Conservation (phyloP, 64 coral and sea anemone species). For the Exaiptasia diaphana region DNA sequence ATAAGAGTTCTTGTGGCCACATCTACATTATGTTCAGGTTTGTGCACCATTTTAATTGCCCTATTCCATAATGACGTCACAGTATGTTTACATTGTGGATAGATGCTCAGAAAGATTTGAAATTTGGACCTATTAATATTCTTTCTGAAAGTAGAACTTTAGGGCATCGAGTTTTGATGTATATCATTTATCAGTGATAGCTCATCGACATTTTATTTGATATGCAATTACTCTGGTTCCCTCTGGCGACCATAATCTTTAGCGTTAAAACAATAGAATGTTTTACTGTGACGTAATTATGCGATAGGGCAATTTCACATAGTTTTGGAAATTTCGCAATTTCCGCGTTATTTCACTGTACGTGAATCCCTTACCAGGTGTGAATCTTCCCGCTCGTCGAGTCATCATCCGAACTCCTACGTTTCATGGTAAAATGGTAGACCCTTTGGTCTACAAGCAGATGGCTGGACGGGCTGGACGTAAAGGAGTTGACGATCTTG, state of each 20-base stretch:
- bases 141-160: too few species aligned
- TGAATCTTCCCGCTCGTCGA: conserved; percentile 91
- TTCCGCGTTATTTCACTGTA: conserved; percentile 5
- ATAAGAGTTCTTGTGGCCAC: conserved; percentile 43
- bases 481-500: conserved; percentile 88
- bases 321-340: too few species aligned
- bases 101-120: too few species aligned
- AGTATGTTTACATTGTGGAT: too few species aligned
- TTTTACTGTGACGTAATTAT: neutral
- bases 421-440: conserved; percentile 85
- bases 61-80: too few species aligned
- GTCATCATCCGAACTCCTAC: conserved; percentile 97
- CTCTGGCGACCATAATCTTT: neutral
- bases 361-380: too few species aligned
- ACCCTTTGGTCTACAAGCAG: conserved; percentile 91
- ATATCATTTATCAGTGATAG: neutral
- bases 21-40: conserved; percentile 10
- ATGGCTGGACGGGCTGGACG: conserved; percentile 97
- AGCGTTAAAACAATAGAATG: neutral
- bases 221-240: neutral
- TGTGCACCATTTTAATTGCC: too few species aligned
- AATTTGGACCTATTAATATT: too few species aligned
- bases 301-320: neutral
- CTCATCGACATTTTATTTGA: neutral
- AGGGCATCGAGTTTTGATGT: too few species aligned